These are phyloP conservation scores for Oscheius sp. DNA, from an alignment of 2,888 invertebrate species.

Conservation along the genomic window DNA sequence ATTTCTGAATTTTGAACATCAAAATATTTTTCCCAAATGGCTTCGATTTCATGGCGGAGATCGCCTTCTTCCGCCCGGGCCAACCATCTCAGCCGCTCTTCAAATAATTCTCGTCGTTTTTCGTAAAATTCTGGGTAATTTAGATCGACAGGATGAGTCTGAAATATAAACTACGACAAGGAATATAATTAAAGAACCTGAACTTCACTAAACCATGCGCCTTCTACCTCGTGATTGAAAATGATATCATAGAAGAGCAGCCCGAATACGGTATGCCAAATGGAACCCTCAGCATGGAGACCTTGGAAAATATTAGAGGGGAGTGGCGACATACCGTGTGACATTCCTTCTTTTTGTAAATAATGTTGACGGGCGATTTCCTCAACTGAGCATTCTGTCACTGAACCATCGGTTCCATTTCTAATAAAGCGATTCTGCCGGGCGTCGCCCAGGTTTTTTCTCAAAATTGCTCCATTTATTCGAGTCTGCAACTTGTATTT, in stretches of 20 bases:
- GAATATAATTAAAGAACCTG: conserved; percentile 45
- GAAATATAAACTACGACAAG: background rate
- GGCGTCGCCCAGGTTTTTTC: conserved; percentile 62
- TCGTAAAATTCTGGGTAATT: conserved; percentile 49
- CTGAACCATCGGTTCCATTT: conserved; percentile 36
- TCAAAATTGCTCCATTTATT: conserved; percentile 48
- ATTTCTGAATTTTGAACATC: conserved; percentile 38
- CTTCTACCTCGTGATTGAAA: conserved; percentile 44
- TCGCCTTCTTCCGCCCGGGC: conserved; percentile 31
- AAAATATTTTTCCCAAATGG: conserved; percentile 2
- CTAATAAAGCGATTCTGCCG: conserved; percentile 62
- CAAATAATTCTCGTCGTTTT: conserved; percentile 43
- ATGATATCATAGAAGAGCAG: conserved; percentile 62
- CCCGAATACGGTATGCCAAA: conserved; percentile 65
- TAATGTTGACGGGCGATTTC: conserved; percentile 61
- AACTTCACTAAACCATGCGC: conserved; percentile 59
- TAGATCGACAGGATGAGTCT: conserved; percentile 57
- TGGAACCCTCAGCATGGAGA: conserved; percentile 59
- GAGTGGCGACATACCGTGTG: conserved; percentile 42
- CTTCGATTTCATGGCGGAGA: background rate
- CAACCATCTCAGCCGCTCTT: conserved; percentile 53
- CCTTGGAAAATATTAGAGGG: conserved; percentile 35
- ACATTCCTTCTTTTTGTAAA: conserved; percentile 50
- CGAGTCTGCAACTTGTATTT: background rate
- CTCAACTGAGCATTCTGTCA: conserved; percentile 58